These are phyloP conservation scores for Actinia equina DNA, from an alignment of 64 coral and sea anemone species.

Conservation along the genomic window DNA sequence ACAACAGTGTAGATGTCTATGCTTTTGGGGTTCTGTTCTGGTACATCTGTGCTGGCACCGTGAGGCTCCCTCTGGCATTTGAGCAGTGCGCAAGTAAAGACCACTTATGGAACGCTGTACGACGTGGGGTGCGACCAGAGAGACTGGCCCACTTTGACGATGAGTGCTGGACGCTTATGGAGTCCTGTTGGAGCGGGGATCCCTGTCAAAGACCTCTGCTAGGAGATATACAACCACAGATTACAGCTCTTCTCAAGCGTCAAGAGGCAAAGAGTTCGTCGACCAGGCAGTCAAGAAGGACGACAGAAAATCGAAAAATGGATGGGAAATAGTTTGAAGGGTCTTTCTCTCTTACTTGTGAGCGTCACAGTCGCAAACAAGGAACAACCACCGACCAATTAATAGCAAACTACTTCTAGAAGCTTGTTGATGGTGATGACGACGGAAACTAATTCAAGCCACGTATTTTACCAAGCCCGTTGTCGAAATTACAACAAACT, in stretches of 20 bases:
- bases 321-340: conserved; percentile 33
- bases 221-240: conserved; percentile 65
- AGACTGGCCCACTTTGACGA: conserved; percentile 87
- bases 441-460: too few species aligned
- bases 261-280: conserved; percentile 40
- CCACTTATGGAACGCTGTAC: conserved; percentile 92
- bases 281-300: conserved; percentile 31
- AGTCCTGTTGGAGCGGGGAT: conserved; percentile 87
- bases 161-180: conserved; percentile 94
- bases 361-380: too few species aligned
- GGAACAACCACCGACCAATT: too few species aligned
- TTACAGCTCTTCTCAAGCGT: conserved; percentile 61
- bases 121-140: conserved; percentile 81
- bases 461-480: too few species aligned
- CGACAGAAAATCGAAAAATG: conserved; percentile 24
- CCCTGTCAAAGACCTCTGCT: conserved; percentile 71
- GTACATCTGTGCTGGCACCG: conserved; percentile 94
- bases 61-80: conserved; percentile 80
- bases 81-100: conserved; percentile 99
- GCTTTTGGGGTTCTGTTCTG: conserved; percentile 96
- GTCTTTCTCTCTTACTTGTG: not conserved
- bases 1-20: conserved; percentile 99
- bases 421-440: too few species aligned
- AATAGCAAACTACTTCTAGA: too few species aligned
- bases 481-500: too few species aligned